Base-by-base conservation (phyloP, 2,888 invertebrate species). In the Pyrrhia umbra region DNA sequence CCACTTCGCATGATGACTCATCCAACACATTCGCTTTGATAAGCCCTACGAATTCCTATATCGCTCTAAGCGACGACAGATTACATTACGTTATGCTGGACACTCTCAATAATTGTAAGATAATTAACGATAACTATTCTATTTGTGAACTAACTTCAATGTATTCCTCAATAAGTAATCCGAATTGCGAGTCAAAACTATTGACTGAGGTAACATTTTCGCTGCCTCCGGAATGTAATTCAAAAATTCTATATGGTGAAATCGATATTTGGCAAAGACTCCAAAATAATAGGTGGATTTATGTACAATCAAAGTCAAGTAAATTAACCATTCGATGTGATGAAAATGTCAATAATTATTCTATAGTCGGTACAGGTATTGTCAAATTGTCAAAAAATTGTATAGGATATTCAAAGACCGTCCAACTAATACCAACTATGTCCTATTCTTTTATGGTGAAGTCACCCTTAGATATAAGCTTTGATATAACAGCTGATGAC, bases 1-100 rank as follows among this genome's bases (percentile, higher is more conserved):
- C 66, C n/a, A 63, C 63, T 10, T 66, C 70, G 9, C 43, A 43
- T n/a, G 43, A 43, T 21, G 43, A 43, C 21, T 43, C 43, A 25
- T 15, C n/a, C 25, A 40, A 25, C 6, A 52, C 34, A n/a, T 52
- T 42, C 25, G 56, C 37, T 46, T 20, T 56, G 6, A 56, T 56
- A 15, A 20, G 34, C 37, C 56, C 56, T 34, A 23, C 46, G 23
- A 25, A 56, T 16, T 34, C 45, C 10, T 56, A 56, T 18, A 39
- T 52, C 15, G 52, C 52, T 13, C 40, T 40, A 43, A 43, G 43
- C 6, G 43, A 43, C n/a, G 43, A 43, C 21, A 43, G 43, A 21
- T 13, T 56, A 23, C 45, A 56, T 47, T 56, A 56, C 39, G 39
- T 46, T 47, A 56, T 56, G 56, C 37, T 56, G 30, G 43, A 43